A percentile compares a stretch with the other conserved stretches of the same genome.
These are phyloP conservation scores for Sardina pilchardus DNA, from an alignment of 2,113 vertebrate species.

Conservation along the genomic window DNA sequence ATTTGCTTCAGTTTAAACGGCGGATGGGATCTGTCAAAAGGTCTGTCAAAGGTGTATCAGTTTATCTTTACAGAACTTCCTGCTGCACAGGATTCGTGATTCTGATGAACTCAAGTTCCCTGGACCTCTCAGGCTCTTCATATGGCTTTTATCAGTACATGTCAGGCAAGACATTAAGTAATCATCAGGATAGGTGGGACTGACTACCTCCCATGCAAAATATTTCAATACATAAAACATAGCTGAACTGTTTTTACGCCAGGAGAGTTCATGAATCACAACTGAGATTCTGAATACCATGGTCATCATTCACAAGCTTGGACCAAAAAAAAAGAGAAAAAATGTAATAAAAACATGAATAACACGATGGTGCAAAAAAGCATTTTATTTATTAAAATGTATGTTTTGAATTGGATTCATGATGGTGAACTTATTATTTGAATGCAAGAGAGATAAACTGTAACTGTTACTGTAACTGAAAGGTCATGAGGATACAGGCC, in stretches of 20 bases:
- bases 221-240: background rate
- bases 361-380: no score
- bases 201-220: background rate
- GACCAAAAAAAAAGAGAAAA: background rate
- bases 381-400: background rate
- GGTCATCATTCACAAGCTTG: background rate
- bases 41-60: background rate
- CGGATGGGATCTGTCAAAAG: background rate
- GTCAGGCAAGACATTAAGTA: background rate
- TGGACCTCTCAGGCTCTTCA: background rate
- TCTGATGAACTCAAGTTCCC: background rate
- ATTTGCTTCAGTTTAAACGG: background rate
- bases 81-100: background rate
- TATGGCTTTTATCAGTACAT: background rate
- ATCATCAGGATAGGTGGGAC: background rate
- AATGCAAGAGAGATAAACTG: no score
- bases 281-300: background rate
- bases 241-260: background rate
- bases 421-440: background rate
- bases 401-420: background rate
- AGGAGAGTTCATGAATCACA: background rate
- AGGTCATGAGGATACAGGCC: no score
- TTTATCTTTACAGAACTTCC: slow-evolving; percentile 10
- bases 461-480: no score
- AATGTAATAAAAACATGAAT: background rate